phyloP scores from a whole-genome alignment of 2,888 invertebrate genomes.

The Dioctria rufipes region DNA sequence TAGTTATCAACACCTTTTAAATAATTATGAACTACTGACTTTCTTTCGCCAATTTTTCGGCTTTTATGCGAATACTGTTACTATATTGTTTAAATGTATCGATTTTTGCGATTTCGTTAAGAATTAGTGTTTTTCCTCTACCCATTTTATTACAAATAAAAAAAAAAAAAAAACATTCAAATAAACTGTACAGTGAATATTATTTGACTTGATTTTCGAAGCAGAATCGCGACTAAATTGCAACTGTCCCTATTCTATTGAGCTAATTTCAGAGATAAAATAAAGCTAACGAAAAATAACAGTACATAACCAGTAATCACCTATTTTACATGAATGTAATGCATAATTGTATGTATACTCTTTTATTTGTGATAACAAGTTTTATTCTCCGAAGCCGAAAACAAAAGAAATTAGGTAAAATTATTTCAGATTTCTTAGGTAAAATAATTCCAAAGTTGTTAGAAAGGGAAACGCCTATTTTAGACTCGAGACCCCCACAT shows the following conservation, averaged over 20 bases:
- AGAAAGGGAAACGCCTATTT: too few species aligned
- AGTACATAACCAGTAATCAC: too few species aligned
- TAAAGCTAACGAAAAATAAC: too few species aligned
- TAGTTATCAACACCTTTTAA: background rate
- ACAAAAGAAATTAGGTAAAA: too few species aligned
- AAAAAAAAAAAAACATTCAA: background rate
- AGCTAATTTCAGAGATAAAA: background rate
- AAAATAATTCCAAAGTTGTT: too few species aligned
- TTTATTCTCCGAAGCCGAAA: too few species aligned
- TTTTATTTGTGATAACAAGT: too few species aligned
- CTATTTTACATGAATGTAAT: too few species aligned
- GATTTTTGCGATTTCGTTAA: background rate
- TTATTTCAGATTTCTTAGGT: too few species aligned
- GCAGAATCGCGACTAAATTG: constrained; percentile 3
- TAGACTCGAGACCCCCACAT: too few species aligned
- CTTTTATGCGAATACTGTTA: background rate
- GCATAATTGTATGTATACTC: too few species aligned
- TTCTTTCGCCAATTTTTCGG: background rate
- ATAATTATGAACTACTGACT: background rate
- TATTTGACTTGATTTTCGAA: constrained; percentile 6
- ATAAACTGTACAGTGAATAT: background rate
- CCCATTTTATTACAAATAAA: background rate
- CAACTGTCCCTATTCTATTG: background rate
- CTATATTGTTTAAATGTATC: background rate
- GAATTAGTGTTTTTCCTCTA: constrained; percentile 3